Percentiles rank a stretch among this genome's conserved stretches.
These are phyloP conservation scores for Micrastur ruficollis DNA, from an alignment of 2,797 vertebrate species.

Conservation along the genomic window DNA sequence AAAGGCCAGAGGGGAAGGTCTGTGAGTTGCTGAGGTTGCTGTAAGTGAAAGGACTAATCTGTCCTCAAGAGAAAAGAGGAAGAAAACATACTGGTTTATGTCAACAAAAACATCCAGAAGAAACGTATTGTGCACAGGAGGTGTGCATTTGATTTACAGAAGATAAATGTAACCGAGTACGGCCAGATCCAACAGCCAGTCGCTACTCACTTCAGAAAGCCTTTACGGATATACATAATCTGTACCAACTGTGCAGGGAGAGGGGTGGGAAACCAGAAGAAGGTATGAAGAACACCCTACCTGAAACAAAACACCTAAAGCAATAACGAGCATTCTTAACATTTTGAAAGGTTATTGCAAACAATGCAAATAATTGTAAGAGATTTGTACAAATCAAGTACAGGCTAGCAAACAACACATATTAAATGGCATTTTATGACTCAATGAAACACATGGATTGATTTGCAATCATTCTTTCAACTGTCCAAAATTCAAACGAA, in stretches of 20 bases:
- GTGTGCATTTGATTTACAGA: background rate
- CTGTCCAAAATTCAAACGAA: background rate
- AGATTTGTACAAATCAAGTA: background rate
- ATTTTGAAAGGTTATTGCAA: background rate
- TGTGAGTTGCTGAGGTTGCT: background rate
- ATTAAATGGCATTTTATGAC: background rate
- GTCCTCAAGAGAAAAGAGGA: background rate
- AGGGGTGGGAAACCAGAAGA: background rate
- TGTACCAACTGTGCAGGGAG: background rate
- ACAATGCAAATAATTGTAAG: background rate
- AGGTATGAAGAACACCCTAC: background rate
- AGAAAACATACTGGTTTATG: background rate
- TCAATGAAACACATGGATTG: background rate
- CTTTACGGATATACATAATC: background rate
- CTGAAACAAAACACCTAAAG: background rate
- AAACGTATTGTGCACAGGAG: background rate
- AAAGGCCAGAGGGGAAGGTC: background rate
- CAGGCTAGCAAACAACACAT: background rate
- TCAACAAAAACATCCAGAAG: background rate
- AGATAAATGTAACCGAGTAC: background rate
- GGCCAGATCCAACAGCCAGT: background rate
- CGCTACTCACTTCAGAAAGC: background rate
- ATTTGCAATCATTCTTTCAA: background rate
- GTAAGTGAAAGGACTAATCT: background rate
- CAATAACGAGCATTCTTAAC: background rate